phyloP scores from a whole-genome alignment of 2,797 vertebrate genomes.

The Orestias chungarensis region DNA sequence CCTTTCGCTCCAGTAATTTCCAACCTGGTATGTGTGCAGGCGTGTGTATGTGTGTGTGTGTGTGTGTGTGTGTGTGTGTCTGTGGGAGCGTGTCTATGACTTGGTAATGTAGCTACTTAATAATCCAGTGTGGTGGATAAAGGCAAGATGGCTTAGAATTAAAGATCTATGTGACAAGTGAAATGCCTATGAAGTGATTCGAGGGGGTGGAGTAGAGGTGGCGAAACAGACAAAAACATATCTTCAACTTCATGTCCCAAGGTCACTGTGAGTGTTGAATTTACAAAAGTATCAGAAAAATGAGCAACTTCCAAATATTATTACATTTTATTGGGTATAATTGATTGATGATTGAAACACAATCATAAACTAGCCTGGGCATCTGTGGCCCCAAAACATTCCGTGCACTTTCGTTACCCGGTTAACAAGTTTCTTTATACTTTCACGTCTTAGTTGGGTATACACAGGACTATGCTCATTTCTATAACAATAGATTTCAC shows the following conservation, averaged over 20 bases:
- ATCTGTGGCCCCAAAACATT: too few species aligned
- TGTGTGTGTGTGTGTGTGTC: neutral
- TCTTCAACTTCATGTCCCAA: neutral
- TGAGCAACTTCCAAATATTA: neutral
- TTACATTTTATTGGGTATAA: neutral
- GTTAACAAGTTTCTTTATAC: too few species aligned
- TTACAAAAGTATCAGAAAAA: neutral
- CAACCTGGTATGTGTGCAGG: slow-evolving; percentile 38
- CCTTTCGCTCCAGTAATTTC: slow-evolving; percentile 65
- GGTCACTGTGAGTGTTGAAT: neutral
- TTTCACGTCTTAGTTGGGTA: too few species aligned
- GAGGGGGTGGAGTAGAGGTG: neutral
- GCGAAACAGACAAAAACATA: slow-evolving; percentile 5
- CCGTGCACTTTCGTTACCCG: too few species aligned
- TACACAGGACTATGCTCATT: too few species aligned
- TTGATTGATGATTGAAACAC: neutral
- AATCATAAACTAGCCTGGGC: slow-evolving; percentile 1
- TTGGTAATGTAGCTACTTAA: slow-evolving; percentile 50
- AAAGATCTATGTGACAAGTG: slow-evolving; percentile 49
- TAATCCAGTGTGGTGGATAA: slow-evolving; percentile 40
- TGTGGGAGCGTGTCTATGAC: slow-evolving; percentile 26
- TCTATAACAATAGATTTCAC: too few species aligned
- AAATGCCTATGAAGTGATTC: slow-evolving; percentile 25
- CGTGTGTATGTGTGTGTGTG: neutral
- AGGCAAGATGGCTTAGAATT: slow-evolving; percentile 61